Conservation (phyloP, 2,113 vertebrate genomes). For the Pitta sordida region DNA sequence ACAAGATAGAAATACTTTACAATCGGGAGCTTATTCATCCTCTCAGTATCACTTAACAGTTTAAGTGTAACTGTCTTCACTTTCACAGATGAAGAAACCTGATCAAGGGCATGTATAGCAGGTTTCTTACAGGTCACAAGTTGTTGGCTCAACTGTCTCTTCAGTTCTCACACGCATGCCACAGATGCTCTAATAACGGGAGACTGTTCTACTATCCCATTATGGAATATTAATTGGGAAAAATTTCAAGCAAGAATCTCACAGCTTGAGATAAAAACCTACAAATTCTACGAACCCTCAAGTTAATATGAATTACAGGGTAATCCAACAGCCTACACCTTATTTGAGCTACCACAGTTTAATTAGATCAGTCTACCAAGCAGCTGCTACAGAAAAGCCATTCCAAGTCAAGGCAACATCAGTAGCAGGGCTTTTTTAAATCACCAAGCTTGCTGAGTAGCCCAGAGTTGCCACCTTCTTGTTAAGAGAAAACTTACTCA, state of each 20-base stretch:
- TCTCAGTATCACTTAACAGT: background rate
- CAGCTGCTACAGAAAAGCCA: background rate
- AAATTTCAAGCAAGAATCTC: background rate
- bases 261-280: background rate
- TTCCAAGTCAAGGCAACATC: background rate
- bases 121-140: background rate
- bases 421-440: background rate
- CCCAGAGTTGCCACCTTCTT: background rate
- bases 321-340: background rate
- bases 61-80: background rate
- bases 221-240: background rate
- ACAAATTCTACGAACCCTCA: background rate
- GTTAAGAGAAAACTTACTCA: background rate
- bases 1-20: background rate
- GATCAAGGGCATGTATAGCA: background rate
- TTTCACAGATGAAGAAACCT: background rate
- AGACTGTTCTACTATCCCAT: background rate
- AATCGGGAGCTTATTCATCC: background rate
- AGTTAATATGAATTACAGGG: background rate
- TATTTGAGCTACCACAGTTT: background rate
- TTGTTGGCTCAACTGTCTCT: background rate
- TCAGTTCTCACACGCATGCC: background rate
- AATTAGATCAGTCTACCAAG: constrained; percentile 1
- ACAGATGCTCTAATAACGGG: background rate
- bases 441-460: background rate